Percentiles rank a stretch among this genome's conserved stretches.
These are phyloP conservation scores for Collichthys lucidus DNA, from an alignment of 2,113 vertebrate species.

Conservation along the genomic window DNA sequence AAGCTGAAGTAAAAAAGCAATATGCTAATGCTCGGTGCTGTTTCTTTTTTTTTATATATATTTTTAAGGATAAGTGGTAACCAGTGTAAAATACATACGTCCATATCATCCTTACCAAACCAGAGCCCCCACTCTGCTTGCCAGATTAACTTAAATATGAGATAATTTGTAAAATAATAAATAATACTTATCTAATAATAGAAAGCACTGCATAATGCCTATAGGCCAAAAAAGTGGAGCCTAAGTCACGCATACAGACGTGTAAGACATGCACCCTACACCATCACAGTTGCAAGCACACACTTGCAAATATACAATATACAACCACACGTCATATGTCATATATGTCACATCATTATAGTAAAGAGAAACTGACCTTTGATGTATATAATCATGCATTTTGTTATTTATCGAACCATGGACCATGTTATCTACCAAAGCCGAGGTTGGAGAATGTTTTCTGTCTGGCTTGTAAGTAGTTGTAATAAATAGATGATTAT, in stretches of 20 bases:
- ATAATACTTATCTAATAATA: background rate
- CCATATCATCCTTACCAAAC: background rate
- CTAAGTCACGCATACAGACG: no score
- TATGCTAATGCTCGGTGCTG: background rate
- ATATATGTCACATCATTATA: background rate
- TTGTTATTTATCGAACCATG: background rate
- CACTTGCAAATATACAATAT: background rate
- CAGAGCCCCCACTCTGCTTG: background rate
- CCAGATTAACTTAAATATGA: background rate
- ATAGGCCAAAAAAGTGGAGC: background rate
- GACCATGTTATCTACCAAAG: background rate
- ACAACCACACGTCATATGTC: background rate
- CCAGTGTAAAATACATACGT: background rate
- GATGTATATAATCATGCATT: background rate
- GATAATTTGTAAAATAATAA: background rate
- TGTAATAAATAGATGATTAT: conserved; percentile 20
- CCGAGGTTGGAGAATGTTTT: background rate
- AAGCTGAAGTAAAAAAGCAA: background rate
- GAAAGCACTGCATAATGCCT: background rate
- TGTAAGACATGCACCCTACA: background rate
- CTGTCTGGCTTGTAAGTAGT: background rate
- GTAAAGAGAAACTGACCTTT: background rate
- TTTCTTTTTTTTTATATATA: background rate
- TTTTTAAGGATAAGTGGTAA: background rate
- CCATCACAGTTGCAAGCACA: background rate